Evolutionary conservation across 2,113 vertebrate species (phyloP).

Genomic region (Protomyctophum bolini): DNA sequence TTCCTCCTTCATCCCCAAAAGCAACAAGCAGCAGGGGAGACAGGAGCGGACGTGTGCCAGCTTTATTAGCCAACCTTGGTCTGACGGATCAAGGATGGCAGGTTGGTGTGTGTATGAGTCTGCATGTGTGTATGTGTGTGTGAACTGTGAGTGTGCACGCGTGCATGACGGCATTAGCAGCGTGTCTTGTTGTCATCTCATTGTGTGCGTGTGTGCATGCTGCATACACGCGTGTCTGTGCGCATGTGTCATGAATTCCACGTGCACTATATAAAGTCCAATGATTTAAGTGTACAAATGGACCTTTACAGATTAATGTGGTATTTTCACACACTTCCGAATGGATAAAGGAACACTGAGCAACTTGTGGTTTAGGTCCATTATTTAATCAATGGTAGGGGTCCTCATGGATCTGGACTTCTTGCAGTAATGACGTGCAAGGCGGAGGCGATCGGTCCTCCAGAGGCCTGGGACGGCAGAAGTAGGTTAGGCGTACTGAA

Average conservation of each 20-base stretch:
- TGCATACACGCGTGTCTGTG: not conserved
- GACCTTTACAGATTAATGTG: too few relatives aligned
- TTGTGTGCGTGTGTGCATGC: not conserved
- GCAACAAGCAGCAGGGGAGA: constrained; percentile 47
- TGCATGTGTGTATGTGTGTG: not conserved
- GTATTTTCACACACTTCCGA: too few relatives aligned
- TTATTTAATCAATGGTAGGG: too few relatives aligned
- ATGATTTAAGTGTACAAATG: too few relatives aligned
- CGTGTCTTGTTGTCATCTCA: not conserved
- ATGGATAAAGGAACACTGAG: too few relatives aligned
- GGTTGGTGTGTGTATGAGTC: constrained; percentile 10
- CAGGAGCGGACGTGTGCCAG: constrained; percentile 43
- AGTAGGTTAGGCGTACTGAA: constrained; percentile 50
- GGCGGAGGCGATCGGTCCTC: constrained; percentile 36
- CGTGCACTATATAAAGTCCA: not conserved
- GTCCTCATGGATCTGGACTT: constrained; percentile 23
- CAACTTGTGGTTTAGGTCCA: not conserved
- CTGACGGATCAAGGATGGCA: constrained; percentile 66
- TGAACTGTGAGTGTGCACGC: not conserved
- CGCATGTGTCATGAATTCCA: constrained; percentile 32
- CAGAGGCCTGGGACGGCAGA: constrained; percentile 39
- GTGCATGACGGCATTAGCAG: too few relatives aligned
- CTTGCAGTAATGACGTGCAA: constrained; percentile 17
- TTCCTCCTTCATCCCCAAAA: constrained; percentile 50
- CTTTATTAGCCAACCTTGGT: constrained; percentile 60